Percentiles rank a stretch among this genome's conserved stretches.
These are phyloP conservation scores for Leptinotarsa defecta DNA, from an alignment of 1,140 invertebrate genomes.

Conservation along the genomic window DNA sequence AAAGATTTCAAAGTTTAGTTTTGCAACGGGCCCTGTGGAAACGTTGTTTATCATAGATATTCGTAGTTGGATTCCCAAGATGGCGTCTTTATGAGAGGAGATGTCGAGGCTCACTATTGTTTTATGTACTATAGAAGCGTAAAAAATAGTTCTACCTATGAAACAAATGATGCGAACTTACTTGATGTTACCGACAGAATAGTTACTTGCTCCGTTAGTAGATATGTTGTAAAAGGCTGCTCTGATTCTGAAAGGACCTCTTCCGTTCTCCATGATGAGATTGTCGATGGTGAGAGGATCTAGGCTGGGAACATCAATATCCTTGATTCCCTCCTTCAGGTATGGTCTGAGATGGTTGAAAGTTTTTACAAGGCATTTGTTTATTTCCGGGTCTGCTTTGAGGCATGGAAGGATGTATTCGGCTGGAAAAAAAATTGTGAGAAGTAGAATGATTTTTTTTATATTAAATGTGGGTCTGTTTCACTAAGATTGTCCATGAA, in stretches of 20 bases:
- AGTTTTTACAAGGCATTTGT: slow-evolving; percentile 68
- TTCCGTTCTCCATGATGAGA: slow-evolving; percentile 75
- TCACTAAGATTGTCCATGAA: too few relatives aligned
- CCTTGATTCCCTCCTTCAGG: slow-evolving; percentile 68
- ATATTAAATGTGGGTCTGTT: too few relatives aligned
- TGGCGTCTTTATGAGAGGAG: too few relatives aligned
- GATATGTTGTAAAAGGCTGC: slow-evolving; percentile 74
- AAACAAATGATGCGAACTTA: slow-evolving; percentile 40
- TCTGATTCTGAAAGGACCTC: slow-evolving; percentile 71
- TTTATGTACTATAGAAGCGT: too few relatives aligned
- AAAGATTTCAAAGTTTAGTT: too few relatives aligned
- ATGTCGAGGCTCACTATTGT: too few relatives aligned
- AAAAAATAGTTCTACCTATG: too few relatives aligned
- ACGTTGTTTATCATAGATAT: too few relatives aligned
- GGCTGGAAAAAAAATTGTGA: slow-evolving; percentile 60
- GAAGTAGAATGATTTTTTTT: too few relatives aligned
- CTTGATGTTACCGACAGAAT: slow-evolving; percentile 63
- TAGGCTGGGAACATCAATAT: slow-evolving; percentile 71
- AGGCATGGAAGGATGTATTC: slow-evolving; percentile 74
- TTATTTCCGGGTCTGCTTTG: slow-evolving; percentile 68
- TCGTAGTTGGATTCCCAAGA: too few relatives aligned
- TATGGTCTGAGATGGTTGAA: slow-evolving; percentile 75
- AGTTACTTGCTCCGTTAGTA: slow-evolving; percentile 73
- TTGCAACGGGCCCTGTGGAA: too few relatives aligned
- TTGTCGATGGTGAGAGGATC: slow-evolving; percentile 72